A percentile compares a stretch with the other conserved stretches of the same genome.
phyloP scores from a whole-genome alignment of 2,888 invertebrate genomes.

The Drosophila limbata region DNA sequence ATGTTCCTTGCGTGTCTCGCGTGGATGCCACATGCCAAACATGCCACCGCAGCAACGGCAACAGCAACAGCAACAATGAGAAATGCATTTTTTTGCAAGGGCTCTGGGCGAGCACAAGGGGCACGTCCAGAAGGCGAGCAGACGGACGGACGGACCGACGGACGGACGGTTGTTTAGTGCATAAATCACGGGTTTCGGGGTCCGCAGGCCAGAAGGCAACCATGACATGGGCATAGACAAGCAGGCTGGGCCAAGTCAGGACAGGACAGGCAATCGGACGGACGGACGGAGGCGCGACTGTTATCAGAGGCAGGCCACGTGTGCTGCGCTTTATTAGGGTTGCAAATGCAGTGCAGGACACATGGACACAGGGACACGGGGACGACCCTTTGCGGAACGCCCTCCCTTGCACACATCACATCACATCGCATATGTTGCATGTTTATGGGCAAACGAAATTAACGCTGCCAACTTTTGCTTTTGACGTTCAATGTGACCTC shows the following conservation, averaged over 20 bases:
- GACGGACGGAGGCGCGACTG: constrained; percentile 28
- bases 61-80: constrained; percentile 44
- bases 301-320: constrained; percentile 71
- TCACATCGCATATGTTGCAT: constrained; percentile 71
- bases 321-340: constrained; percentile 71
- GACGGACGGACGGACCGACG: neutral
- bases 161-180: constrained; percentile 66
- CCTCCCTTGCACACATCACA: neutral
- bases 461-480: constrained; percentile 73
- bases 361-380: neutral
- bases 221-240: constrained; percentile 9
- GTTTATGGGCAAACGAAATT: constrained; percentile 78
- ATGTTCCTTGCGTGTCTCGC: constrained; percentile 52
- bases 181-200: constrained; percentile 65
- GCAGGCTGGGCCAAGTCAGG: constrained; percentile 4
- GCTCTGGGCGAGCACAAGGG: neutral
- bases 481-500: constrained; percentile 77
- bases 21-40: constrained; percentile 64
- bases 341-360: constrained; percentile 63
- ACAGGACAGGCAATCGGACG: neutral
- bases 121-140: constrained; percentile 19
- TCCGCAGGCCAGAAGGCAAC: constrained; percentile 8
- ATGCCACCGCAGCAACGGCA: constrained; percentile 49
- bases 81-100: constrained; percentile 32
- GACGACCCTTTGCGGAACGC: constrained; percentile 31